Conservation (phyloP, 2,888 invertebrate genomes). For the Apamea anceps region DNA sequence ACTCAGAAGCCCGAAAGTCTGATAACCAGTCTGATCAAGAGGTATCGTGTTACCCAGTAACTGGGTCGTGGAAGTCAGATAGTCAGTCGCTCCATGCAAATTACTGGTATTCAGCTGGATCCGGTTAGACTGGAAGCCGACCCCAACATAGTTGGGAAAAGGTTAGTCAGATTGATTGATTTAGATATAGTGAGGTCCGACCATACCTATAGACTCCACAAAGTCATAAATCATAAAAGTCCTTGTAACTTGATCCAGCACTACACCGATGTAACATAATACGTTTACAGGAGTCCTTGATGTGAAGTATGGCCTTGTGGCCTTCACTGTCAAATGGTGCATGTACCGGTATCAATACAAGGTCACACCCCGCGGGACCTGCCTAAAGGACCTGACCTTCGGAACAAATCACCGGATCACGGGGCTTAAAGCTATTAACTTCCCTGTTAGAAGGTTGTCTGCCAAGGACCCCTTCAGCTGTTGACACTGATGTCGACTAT, state of each 20-base stretch:
- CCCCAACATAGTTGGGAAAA: neutral
- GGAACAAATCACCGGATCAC: conserved; percentile 65
- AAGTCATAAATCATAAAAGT: conserved; percentile 24
- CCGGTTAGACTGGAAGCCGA: neutral
- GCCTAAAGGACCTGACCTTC: conserved; percentile 77
- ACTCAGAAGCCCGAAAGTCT: neutral
- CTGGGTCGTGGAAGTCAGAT: neutral
- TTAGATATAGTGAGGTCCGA: neutral
- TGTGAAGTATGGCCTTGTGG: conserved; percentile 32
- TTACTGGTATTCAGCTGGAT: neutral
- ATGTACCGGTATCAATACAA: conserved; percentile 60
- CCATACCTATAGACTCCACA: neutral
- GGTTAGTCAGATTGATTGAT: neutral
- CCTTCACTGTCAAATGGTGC: conserved; percentile 56
- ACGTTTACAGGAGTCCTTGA: conserved; percentile 54
- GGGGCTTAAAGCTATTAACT: conserved; percentile 68
- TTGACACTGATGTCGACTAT: conserved; percentile 69
- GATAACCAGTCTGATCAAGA: neutral
- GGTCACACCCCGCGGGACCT: conserved; percentile 66
- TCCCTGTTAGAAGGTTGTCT: conserved; percentile 70
- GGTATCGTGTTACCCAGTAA: neutral
- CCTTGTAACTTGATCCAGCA: conserved; percentile 48
- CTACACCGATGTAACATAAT: conserved; percentile 16
- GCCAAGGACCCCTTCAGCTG: conserved; percentile 66
- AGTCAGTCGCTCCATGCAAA: neutral